phyloP scores from a whole-genome alignment of 1,140 invertebrate genomes.

The Drosophila subobscura region DNA sequence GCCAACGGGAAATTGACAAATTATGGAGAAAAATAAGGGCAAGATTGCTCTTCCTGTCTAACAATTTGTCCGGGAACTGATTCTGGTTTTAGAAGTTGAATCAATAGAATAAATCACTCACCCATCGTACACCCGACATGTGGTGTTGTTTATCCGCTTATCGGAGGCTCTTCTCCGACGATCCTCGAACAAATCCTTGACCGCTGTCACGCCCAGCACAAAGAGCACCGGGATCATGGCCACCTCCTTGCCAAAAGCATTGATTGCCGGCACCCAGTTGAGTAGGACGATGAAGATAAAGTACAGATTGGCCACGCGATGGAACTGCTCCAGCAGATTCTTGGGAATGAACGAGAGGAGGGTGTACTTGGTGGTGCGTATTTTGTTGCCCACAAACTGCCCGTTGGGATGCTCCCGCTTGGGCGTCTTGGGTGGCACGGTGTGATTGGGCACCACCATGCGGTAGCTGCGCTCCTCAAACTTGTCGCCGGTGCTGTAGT shows the following conservation, averaged over 20 bases:
- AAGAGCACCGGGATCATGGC: constrained; percentile 97
- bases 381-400: constrained; percentile 90
- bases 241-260: constrained; percentile 98
- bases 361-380: constrained; percentile 98
- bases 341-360: constrained; percentile 97
- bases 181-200: constrained; percentile 99
- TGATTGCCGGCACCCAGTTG: constrained; percentile 97
- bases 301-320: constrained; percentile 98
- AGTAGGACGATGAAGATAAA: constrained; percentile 98
- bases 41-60: neutral
- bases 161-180: constrained; percentile 94
- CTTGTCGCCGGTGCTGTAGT: constrained; percentile 84
- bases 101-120: constrained; percentile 84
- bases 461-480: constrained; percentile 89
- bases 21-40: neutral
- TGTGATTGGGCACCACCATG: constrained; percentile 92
- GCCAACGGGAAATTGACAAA: constrained; percentile 16
- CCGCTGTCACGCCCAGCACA: constrained; percentile 97
- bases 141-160: constrained; percentile 96
- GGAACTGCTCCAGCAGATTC: constrained; percentile 99
- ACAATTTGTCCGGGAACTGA: neutral
- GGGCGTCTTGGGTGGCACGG: constrained; percentile 90
- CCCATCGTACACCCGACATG: constrained; percentile 95
- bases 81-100: neutral
- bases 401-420: constrained; percentile 93